Evolutionary conservation across 2,888 invertebrate genomes (phyloP).

Genomic region (Tetrapedia diversipes): DNA sequence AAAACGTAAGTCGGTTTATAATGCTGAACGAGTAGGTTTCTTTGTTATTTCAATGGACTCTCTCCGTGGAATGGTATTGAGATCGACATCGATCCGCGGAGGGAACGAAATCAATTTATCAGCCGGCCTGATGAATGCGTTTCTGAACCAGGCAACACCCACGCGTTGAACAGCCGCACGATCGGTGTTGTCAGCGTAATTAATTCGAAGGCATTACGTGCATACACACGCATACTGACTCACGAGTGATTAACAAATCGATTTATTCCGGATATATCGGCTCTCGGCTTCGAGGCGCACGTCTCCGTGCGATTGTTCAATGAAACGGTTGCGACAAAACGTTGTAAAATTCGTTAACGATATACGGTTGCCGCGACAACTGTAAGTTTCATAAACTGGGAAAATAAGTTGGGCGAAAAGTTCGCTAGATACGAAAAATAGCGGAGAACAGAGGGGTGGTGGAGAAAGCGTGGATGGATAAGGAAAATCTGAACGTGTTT

Average conservation of each 20-base stretch:
- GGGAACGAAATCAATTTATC: slow-evolving; percentile 35
- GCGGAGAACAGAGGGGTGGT: not conserved
- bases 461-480: not conserved
- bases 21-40: not conserved
- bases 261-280: slow-evolving; percentile 36
- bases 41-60: not conserved
- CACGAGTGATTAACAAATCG: slow-evolving; percentile 52
- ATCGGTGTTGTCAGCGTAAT: slow-evolving; percentile 50
- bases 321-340: not conserved
- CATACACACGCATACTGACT: slow-evolving; percentile 25
- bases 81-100: slow-evolving; percentile 14
- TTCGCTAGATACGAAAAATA: not conserved
- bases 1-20: not conserved
- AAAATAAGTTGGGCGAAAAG: too few relatives aligned
- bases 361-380: not conserved
- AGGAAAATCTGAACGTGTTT: slow-evolving; percentile 14
- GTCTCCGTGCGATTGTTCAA: slow-evolving; percentile 21
- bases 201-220: slow-evolving; percentile 50
- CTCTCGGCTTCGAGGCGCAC: not conserved
- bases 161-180: slow-evolving; percentile 18
- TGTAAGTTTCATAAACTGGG: too few relatives aligned
- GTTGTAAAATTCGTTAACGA: slow-evolving; percentile 29
- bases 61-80: slow-evolving; percentile 12
- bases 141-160: slow-evolving; percentile 39
- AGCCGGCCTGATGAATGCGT: slow-evolving; percentile 33